Base-by-base conservation (phyloP, 2,888 invertebrate species). In the Aspidiotus rigidus region DNA sequence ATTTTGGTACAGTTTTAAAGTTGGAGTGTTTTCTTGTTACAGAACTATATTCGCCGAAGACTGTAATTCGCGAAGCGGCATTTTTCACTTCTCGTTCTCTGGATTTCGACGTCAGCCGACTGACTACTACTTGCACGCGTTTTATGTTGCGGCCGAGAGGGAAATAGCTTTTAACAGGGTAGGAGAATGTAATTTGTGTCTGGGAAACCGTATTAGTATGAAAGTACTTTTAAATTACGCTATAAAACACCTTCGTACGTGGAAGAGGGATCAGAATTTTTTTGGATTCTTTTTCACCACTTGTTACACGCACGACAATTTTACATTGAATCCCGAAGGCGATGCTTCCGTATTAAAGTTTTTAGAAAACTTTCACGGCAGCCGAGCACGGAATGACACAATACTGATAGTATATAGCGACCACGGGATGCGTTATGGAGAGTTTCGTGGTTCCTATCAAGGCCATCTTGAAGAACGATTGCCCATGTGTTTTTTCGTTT, bases 391-490 rank as follows among this genome's bases (percentile, higher is more conserved):
- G 66, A 83, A 88, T 64, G 81, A 84, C 40, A 90, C 90, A 0
- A 81, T 85, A 57, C 74, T 93, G 64, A 77, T 91, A 10, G 76
- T 83, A 56, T 81, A 93, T 80, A 93, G 93, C 77, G 95, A 95
- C 76, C 95, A 95, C 76, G 95, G 95, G 0, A 85, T 93, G 71
- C 81, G 94, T 71, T 93, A 89, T 86, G 94, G 93, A 2, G 82
- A 82, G 7, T 91, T 93, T 74, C 82, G 93, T 10, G 81, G 83
- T 73, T 93, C 93, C 0, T 90, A 88, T 77, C 90, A 93, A 78
- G 91, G 91, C 1, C 82, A 86, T 76, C 81, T 94, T 76, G 95
- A 96, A 78, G 94, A 93, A 77, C 84, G 93, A 60, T 81, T 93
- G 69, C 95, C 96, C 0, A 85, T 93, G 72, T 80, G 92, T 44